These are phyloP conservation scores for Pseudococcus viburni DNA, from an alignment of 2,888 invertebrate genomes.

Conservation along the genomic window DNA sequence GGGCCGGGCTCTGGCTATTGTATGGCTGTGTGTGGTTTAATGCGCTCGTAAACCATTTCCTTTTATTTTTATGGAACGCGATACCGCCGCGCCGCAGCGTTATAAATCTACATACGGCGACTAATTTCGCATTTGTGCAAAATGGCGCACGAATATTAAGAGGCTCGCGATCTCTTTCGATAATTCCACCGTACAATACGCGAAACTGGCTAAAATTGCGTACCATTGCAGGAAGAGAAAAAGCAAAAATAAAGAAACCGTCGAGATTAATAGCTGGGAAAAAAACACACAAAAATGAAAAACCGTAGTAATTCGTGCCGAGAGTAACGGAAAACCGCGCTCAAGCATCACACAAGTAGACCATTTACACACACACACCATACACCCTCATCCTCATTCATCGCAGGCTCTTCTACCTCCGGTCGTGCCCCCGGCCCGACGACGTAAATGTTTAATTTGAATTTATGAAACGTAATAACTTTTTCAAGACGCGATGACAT, in stretches of 20 bases:
- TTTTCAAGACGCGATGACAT: slow-evolving; percentile 48
- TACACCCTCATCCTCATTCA: background rate
- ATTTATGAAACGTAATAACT: slow-evolving; percentile 53
- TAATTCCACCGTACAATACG: no score
- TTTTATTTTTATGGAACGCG: background rate
- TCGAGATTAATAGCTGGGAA: no score
- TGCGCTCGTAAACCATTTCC: slow-evolving; percentile 9
- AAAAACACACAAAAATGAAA: no score
- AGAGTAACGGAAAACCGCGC: background rate
- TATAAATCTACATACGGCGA: slow-evolving; percentile 24
- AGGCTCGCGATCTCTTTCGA: no score
- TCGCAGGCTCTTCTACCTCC: background rate
- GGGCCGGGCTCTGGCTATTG: background rate
- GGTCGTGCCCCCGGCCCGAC: background rate
- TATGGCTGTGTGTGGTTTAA: background rate
- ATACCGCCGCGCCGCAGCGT: background rate
- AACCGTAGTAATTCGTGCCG: no score
- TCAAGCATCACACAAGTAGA: background rate
- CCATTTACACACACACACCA: background rate
- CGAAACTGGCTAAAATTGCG: no score
- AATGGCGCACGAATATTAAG: no score
- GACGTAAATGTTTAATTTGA: slow-evolving; percentile 33
- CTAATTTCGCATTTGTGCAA: background rate
- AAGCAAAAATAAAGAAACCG: no score
- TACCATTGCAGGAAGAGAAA: no score